phyloP scores from a whole-genome alignment of 1,140 invertebrate species.

The Zelostemma sp. region DNA sequence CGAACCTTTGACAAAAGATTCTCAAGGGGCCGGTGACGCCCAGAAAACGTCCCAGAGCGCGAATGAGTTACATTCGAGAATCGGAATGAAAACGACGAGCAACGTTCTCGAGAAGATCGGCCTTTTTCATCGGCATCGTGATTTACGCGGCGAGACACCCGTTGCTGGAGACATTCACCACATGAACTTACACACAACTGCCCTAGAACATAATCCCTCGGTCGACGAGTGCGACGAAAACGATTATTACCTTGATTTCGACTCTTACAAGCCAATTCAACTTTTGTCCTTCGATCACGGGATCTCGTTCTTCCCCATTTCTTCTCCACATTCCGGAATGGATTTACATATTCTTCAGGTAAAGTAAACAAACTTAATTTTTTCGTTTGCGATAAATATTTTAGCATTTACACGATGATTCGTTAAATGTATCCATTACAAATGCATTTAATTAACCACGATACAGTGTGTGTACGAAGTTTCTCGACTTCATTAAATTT shows the following conservation, averaged over 20 bases:
- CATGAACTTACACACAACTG: slow-evolving; percentile 68
- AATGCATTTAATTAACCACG: no score
- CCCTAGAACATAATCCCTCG: slow-evolving; percentile 71
- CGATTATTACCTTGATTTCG: slow-evolving; percentile 80
- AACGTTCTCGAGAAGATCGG: slow-evolving; percentile 56
- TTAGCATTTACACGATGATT: no score
- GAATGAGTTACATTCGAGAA: slow-evolving; percentile 27
- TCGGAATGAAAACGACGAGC: slow-evolving; percentile 42
- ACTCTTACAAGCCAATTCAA: slow-evolving; percentile 88
- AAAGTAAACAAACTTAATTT: slow-evolving; percentile 7
- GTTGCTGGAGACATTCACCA: slow-evolving; percentile 60
- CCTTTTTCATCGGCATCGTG: slow-evolving; percentile 79
- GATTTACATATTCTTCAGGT: slow-evolving; percentile 86
- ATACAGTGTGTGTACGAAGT: no score
- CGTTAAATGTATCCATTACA: no score
- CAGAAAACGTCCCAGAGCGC: slow-evolving; percentile 43
- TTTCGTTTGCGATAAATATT: neutral
- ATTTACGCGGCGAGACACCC: slow-evolving; percentile 74
- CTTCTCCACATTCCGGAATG: slow-evolving; percentile 75
- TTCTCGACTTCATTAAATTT: no score
- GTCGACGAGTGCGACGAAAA: slow-evolving; percentile 72
- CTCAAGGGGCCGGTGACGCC: slow-evolving; percentile 33
- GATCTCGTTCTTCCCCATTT: slow-evolving; percentile 84
- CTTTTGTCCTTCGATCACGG: slow-evolving; percentile 87
- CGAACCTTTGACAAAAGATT: slow-evolving; percentile 48